Evolutionary conservation across 2,113 vertebrate species (phyloP), one percentile per base, ranked within the genome.

Genomic region (Astur gentilis): DNA sequence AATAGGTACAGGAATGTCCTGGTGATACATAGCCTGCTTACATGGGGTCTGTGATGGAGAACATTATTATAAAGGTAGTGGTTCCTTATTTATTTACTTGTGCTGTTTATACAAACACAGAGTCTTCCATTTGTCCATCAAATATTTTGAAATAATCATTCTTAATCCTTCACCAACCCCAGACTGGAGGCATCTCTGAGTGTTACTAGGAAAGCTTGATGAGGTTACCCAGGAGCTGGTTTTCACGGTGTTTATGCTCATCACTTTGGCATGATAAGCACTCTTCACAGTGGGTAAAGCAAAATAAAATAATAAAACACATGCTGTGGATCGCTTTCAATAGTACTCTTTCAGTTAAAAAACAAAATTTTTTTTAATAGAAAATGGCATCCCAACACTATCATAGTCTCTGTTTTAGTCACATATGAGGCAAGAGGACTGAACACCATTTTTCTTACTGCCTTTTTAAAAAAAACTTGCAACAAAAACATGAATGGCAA

Each of bases 31-130:
- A 36, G 25, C 21, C 47, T 0, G 2, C 19, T 47, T 34, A 25
- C 21, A 3, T 32, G 10, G 76, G 9, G 16, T 32, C 50, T 92
- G 40, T 69, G 58, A 17, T 44, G 25, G 54, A 72, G 20, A 58
- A 15, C 3, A 0, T 45, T 47, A 38, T 34, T 36, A 5, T 2
- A 11, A 55, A 16, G 22, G 23, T 54, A 1, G 0, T 32, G 13
- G 6, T 65, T 83, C 55, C 34, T 52, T 19, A 1, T 31, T 57
- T 36, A 42, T 70, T 83, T 69, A 55, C 21, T 3, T 0, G 0
- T 27, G 49, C 40, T 47, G 9, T 55, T 69, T 47, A 6, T 22
- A 49, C 6, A 31, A 11, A 19, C 4, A 19, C 8, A 8, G 7
- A 10, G 8, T 16, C 45, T 75, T 66, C 38, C 6, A 4, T 50